Conservation (phyloP, 2,797 vertebrate genomes). For the Paedocypris micromegethes region DNA sequence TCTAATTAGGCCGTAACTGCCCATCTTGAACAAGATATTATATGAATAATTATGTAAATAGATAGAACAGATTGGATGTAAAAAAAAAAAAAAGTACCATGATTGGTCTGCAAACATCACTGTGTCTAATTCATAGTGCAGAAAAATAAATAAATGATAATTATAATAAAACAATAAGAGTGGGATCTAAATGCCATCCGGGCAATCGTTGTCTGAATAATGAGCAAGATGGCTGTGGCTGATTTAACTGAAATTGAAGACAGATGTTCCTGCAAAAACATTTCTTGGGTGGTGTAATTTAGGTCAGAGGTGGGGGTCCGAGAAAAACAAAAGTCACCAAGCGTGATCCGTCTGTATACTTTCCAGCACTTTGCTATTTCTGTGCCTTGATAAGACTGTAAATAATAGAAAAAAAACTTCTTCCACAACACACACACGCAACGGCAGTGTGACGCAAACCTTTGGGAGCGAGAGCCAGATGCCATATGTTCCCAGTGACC, state of each 20-base stretch:
- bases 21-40: no score
- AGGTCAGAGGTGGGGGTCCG: slow-evolving; percentile 54
- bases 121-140: no score
- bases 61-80: slow-evolving; percentile 41
- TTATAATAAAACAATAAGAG: slow-evolving; percentile 19
- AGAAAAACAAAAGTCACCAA: slow-evolving; percentile 50
- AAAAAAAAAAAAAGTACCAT: slow-evolving; percentile 15
- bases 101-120: no score
- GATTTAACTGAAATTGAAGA: slow-evolving; percentile 61
- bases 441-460: slow-evolving; percentile 6
- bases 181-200: slow-evolving; percentile 49
- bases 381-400: slow-evolving; percentile 27
- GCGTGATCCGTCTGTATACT: slow-evolving; percentile 30
- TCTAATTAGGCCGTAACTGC: no score
- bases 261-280: slow-evolving; percentile 67
- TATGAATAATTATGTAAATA: no score
- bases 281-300: slow-evolving; percentile 63
- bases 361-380: slow-evolving; percentile 24
- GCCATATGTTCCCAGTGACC: slow-evolving; percentile 9
- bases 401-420: slow-evolving; percentile 22
- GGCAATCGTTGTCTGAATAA: slow-evolving; percentile 61
- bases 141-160: no score
- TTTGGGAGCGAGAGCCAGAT: slow-evolving; percentile 8
- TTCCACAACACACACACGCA: neutral
- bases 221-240: slow-evolving; percentile 61